Evolutionary conservation across 2,888 invertebrate genomes (phyloP).

Genomic region (Andrena trimmerana): DNA sequence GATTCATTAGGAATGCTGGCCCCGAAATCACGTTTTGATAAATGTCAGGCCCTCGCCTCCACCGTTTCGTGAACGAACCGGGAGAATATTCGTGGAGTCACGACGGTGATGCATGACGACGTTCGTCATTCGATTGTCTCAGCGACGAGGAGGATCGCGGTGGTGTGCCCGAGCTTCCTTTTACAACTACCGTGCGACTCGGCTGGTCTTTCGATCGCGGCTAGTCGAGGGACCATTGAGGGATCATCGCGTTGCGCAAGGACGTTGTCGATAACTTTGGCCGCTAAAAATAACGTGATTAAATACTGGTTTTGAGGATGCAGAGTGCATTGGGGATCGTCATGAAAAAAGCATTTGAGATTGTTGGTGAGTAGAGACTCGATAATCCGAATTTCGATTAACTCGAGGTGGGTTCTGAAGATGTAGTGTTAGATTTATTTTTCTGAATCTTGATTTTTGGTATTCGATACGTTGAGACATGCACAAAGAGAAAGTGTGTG

Average conservation of each 20-base stretch:
- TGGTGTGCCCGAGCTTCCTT: not conserved
- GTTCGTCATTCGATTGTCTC: slow-evolving; percentile 62
- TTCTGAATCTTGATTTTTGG: too few species aligned
- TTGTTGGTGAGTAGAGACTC: too few species aligned
- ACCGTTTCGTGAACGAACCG: slow-evolving; percentile 34
- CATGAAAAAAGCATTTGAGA: too few species aligned
- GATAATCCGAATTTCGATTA: too few species aligned
- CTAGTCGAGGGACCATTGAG: not conserved
- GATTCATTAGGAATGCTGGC: slow-evolving; percentile 67
- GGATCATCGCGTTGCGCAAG: not conserved
- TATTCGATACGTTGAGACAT: too few species aligned
- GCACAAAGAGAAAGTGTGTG: too few species aligned
- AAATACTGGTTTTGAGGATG: too few species aligned
- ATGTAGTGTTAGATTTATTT: too few species aligned
- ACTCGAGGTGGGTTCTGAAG: too few species aligned
- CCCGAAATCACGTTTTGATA: slow-evolving; percentile 72
- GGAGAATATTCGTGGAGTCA: slow-evolving; percentile 58
- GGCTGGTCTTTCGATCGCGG: slow-evolving; percentile 28
- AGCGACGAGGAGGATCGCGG: slow-evolving; percentile 24
- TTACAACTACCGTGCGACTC: slow-evolving; percentile 56
- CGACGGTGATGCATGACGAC: slow-evolving; percentile 64
- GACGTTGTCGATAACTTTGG: not conserved
- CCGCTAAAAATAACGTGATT: too few species aligned
- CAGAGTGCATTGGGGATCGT: too few species aligned
- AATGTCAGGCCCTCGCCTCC: slow-evolving; percentile 59